Evolutionary conservation across 2,113 vertebrate species (phyloP), one percentile per base, ranked within the genome.

Genomic region (Polyodon spathula): DNA sequence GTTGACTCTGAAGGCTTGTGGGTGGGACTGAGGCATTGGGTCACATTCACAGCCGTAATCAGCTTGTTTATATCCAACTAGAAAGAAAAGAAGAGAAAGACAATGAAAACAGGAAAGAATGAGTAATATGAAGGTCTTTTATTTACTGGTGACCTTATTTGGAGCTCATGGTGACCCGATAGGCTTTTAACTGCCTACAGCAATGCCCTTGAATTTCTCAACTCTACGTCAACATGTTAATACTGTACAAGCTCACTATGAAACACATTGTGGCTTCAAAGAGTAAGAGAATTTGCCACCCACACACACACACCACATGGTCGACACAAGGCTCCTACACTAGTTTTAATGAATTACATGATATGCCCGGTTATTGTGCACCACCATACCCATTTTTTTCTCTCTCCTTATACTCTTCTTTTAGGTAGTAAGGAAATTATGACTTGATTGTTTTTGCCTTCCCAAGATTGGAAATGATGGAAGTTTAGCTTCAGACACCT

Each of bases 41-140:
- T 83, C 68, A 84, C 85, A 78, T 84, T 92, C 75, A 82, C 82
- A 0, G 88, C 84, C 38, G 88, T 86, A 2, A 87, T 86, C 81
- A 94, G 78, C 72, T 93, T 90, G 78, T 91, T 93, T 43, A 82
- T 77, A 72, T 98, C 94, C 82, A 95, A 81, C 95, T 98, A 69
- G 11, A 54, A n/a, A 5, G 6, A 17, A 60, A 56, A 50, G 27
- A 56, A 40, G 56, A 71, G 10, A 65, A 38, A 12, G 56, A 40
- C 53, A 44, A 42, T 41, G 39, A 44, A 15, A 52, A 11, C 40
- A 39, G 40, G 14, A 38, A 11, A 40, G 17, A 60, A 15, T 39
- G 15, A 52, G 42, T 41, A 51, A 53, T 14, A n/a, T 40, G 15
- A 61, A 43, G 55, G 16, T 40, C 16, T 62, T 60, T 38, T 61